Evolutionary conservation across 2,113 vertebrate species (phyloP).

Genomic region (Cryptotis parvus): DNA sequence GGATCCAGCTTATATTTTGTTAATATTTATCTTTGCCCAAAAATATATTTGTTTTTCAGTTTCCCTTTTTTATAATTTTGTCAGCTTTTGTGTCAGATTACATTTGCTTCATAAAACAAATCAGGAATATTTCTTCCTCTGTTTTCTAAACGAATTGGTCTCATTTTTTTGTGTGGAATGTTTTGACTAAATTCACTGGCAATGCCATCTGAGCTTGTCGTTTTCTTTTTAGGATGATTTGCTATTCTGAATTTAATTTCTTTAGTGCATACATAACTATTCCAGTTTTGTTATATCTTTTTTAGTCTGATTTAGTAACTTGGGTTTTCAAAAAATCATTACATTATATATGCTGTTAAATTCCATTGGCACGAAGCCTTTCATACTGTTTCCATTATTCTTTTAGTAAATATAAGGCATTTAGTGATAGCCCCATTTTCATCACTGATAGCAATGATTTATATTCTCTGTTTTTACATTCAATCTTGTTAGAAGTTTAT

Average conservation of each 20-base stretch:
- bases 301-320: not conserved
- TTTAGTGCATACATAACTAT: constrained; percentile 11
- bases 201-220: not conserved
- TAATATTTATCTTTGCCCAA: constrained; percentile 29
- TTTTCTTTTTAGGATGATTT: not conserved
- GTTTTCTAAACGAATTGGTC: not conserved
- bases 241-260: not conserved
- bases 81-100: not conserved
- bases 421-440: not conserved
- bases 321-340: not conserved
- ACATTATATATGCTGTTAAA: not conserved
- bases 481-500: not conserved
- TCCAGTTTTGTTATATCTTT: not conserved
- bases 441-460: constrained; percentile 3
- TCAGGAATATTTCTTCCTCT: not conserved
- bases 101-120: not conserved
- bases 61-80: constrained; percentile 35
- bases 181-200: not conserved
- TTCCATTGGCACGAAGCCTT: not conserved
- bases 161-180: not conserved
- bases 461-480: not conserved
- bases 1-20: constrained; percentile 25
- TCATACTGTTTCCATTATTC: not conserved
- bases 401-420: not conserved
- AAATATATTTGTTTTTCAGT: constrained; percentile 12